These are phyloP conservation scores for Erythrolamprus reginae DNA, from an alignment of 2,113 vertebrate species.

Conservation along the genomic window DNA sequence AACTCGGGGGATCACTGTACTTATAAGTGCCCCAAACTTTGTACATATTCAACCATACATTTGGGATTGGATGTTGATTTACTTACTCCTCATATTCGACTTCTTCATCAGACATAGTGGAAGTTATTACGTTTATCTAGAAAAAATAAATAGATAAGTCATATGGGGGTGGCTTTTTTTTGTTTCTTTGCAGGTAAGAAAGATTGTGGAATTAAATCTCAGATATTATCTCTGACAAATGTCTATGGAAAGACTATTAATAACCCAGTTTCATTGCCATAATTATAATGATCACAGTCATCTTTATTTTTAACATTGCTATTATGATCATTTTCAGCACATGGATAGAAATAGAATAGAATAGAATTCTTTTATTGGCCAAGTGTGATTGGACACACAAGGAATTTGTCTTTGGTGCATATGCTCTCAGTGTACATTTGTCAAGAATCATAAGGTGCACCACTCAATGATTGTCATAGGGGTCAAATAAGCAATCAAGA, in stretches of 20 bases:
- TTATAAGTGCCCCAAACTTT: neutral
- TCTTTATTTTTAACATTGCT: neutral
- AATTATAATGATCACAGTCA: neutral
- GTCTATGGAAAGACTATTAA: neutral
- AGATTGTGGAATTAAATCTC: neutral
- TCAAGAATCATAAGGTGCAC: too few relatives aligned
- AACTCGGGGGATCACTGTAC: too few relatives aligned
- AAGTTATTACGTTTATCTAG: neutral
- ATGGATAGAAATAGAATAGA: too few relatives aligned
- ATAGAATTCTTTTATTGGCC: too few relatives aligned
- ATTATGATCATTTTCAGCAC: neutral
- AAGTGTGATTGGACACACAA: too few relatives aligned
- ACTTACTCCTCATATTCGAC: slow-evolving; percentile 26
- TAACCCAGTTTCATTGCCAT: neutral
- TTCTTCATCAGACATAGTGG: slow-evolving; percentile 21
- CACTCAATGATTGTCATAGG: too few relatives aligned
- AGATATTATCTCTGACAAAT: neutral
- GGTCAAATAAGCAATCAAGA: too few relatives aligned
- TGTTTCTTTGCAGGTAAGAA: neutral
- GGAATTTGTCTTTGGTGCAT: too few relatives aligned
- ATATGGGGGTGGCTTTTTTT: neutral
- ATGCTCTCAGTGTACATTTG: too few relatives aligned
- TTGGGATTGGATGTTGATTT: neutral
- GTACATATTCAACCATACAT: neutral
- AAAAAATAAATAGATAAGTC: neutral